Evolutionary conservation across 2,797 vertebrate species (phyloP), one percentile per base, ranked within the genome.

Genomic region (Pampus argenteus): DNA sequence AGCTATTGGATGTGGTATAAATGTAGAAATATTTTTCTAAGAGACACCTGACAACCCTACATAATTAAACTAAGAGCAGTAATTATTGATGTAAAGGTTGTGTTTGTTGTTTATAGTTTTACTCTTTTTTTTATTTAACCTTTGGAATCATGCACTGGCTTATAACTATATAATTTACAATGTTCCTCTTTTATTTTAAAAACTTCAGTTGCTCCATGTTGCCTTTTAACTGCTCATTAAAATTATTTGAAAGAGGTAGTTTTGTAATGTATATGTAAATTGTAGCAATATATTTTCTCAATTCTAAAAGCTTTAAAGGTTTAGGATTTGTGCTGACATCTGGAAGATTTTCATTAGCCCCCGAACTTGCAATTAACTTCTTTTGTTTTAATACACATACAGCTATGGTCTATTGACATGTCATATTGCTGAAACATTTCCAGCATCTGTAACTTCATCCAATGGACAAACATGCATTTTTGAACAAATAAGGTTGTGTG

Each of bases 1-100:
- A 49, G 25, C 26, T 55, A 36, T 31, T 55, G 56, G 22, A 64
- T 29, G 36, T 63, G 14, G 17, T 62, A 8, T 8, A 50, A 31
- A n/a, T n/a, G 10, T 23, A 4, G 5, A 31, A 15, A 28, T 22
- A 48, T 54, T 29, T 22, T 3, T 58, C 3, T 40, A 11, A 42
- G 28, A 31, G 3, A 29, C 22, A 36, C 7, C 40, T 25, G 15
- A 10, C 18, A 28, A 28, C 17, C 20, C 9, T 2, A 11, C n/a
- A n/a, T n/a, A 48, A 42, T 40, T 48, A 23, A 3, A 38, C 9
- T 10, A 23, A 54, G 9, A 5, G 11, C 42, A 40, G 29, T 17
- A 63, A 25, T 20, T 28, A 42, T 14, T 28, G 1, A 29, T 20
- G 11, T 14, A 3, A 36, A 51, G 28, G 7, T 22, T 38, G 28